These are phyloP conservation scores for Orthosia incerta DNA, from an alignment of 2,888 invertebrate species.

Conservation along the genomic window DNA sequence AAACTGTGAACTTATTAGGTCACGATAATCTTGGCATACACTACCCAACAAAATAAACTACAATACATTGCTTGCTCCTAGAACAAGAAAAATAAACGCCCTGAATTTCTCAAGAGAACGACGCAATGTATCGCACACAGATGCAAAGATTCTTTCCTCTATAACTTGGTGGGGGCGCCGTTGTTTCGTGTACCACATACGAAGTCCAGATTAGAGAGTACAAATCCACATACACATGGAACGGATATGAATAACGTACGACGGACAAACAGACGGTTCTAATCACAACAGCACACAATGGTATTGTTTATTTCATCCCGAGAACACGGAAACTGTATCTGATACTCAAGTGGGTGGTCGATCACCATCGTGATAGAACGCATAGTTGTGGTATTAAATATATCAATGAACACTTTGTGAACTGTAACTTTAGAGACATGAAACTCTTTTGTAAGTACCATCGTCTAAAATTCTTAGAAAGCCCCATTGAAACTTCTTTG, in stretches of 20 bases:
- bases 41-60: neutral
- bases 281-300: conserved; percentile 88
- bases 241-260: conserved; percentile 82
- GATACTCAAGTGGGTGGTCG: conserved; percentile 86
- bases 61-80: conserved; percentile 17
- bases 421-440: neutral
- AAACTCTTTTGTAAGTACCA: neutral
- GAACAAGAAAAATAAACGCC: neutral
- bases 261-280: conserved; percentile 83
- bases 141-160: neutral
- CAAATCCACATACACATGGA: conserved; percentile 66
- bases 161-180: conserved; percentile 12
- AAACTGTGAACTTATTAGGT: conserved; percentile 48
- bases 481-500: neutral
- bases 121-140: conserved; percentile 12
- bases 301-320: conserved; percentile 87
- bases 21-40: conserved; percentile 31
- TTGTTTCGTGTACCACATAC: conserved; percentile 47
- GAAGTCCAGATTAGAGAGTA: conserved; percentile 65
- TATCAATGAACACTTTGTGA: conserved; percentile 45
- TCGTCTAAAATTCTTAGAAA: neutral
- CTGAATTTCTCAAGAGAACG: neutral
- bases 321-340: conserved; percentile 83
- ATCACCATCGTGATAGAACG: conserved; percentile 52
- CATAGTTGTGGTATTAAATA: conserved; percentile 44